Base-by-base conservation (phyloP, 1,140 invertebrate genomes). In the Drosophila pectinifera region DNA sequence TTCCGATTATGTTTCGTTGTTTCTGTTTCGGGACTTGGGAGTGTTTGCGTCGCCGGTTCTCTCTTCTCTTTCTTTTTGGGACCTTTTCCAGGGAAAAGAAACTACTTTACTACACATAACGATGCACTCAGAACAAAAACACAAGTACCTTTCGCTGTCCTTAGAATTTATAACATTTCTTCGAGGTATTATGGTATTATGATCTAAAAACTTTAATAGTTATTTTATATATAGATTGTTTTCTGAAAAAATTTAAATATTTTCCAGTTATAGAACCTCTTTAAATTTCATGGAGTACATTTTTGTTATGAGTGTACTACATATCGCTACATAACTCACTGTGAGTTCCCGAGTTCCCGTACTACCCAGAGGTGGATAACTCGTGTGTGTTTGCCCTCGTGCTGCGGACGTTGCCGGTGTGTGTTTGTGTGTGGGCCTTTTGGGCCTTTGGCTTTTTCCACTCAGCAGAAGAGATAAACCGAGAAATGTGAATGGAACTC, bases 381-480 rank as follows among this genome's bases (percentile, higher is more conserved):
- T 54, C 16, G 34, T 62, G 20, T 69, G 20, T 59, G 64, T 57
- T 58, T 76, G 61, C 63, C 65, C 67, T 70, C 67, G 43, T 67
- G 73, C 65, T 63, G 41, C 51, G 54, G 24, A 10, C 49, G 13
- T 34, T 38, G 36, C 36, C 51, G 26, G 22, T 7, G 45, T 36
- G 10, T 31, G 28, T 67, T 39, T 14, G 46, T 75, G 59, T 57
- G 43, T 45, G 51, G 56, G 61, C 26, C 53, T 59, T 43, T 77
- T 45, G 51, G 57, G 61, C 26, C 53, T 59, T 43, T 80, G 83
- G 84, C 84, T 88, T 88, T 88, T 88, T 88, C 84, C 84, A 88
- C 80, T 83, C 49, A 5, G 73, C 73, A 58, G 46, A 69, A 39
- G 43, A 69, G 63, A 82, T 61, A 77, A 63, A 70, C 64, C 26